A percentile compares a stretch with the other conserved stretches of the same genome.
These are phyloP conservation scores for Dasypolia templi DNA, from an alignment of 2,888 invertebrate species.

Conservation along the genomic window DNA sequence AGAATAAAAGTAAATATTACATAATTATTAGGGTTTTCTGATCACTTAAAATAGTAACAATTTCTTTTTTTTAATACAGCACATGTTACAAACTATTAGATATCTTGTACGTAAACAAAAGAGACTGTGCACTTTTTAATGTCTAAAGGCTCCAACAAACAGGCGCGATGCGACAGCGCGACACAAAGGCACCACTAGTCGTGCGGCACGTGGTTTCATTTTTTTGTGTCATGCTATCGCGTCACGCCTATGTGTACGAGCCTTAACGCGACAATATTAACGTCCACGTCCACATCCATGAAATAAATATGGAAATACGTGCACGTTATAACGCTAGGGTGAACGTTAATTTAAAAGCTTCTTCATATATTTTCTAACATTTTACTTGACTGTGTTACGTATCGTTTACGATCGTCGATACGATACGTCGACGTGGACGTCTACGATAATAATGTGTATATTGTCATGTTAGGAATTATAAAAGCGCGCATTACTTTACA, in stretches of 20 bases:
- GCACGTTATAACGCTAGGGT: background rate
- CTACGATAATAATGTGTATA: background rate
- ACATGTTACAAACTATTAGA: constrained; percentile 33
- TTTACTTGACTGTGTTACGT: background rate
- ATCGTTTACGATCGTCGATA: too few species aligned
- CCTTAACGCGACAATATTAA: background rate
- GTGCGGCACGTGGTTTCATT: too few species aligned
- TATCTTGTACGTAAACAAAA: background rate
- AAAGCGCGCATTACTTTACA: background rate
- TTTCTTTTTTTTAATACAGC: too few species aligned
- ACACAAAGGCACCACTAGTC: too few species aligned
- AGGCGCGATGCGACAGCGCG: too few species aligned
- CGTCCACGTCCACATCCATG: background rate
- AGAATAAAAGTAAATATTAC: too few species aligned
- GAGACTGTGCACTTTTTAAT: background rate
- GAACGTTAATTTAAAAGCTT: background rate
- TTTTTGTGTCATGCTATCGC: too few species aligned
- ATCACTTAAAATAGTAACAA: too few species aligned
- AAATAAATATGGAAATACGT: background rate
- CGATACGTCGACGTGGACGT: background rate
- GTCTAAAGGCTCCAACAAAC: too few species aligned
- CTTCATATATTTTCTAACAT: background rate
- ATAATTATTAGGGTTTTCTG: too few species aligned
- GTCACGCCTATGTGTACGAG: too few species aligned
- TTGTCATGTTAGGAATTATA: background rate